Evolutionary conservation across 1,140 invertebrate genomes (phyloP).

Genomic region (Neuroterus valhalla): DNA sequence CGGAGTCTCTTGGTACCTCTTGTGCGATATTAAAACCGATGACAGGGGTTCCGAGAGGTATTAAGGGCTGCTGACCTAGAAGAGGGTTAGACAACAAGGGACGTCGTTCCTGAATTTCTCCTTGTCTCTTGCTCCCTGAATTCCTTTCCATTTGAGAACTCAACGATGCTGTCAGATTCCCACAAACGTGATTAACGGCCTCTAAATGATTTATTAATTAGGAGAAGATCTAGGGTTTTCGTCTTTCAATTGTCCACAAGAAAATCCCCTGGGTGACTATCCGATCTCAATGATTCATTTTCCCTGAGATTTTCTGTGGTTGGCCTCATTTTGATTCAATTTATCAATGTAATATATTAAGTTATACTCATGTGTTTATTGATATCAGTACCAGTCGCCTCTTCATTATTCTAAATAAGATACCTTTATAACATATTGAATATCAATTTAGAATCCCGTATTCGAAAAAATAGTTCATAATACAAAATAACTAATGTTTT

Average conservation of each 20-base stretch:
- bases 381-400: not conserved
- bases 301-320: too few species aligned
- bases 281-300: too few species aligned
- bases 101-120: not conserved
- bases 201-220: slow-evolving; percentile 25
- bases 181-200: slow-evolving; percentile 11
- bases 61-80: slow-evolving; percentile 34
- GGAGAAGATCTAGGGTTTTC: not conserved
- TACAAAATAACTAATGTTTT: too few species aligned
- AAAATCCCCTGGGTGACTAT: too few species aligned
- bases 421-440: too few species aligned
- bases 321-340: too few species aligned
- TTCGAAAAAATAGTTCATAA: too few species aligned
- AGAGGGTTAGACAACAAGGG: slow-evolving; percentile 31
- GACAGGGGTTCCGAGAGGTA: slow-evolving; percentile 26
- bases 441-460: too few species aligned
- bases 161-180: slow-evolving; percentile 24
- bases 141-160: not conserved
- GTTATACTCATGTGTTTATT: not conserved
- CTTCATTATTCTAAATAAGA: too few species aligned
- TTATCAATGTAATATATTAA: not conserved
- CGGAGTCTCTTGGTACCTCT: slow-evolving; percentile 7
- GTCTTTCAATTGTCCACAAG: too few species aligned
- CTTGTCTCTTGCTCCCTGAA: slow-evolving; percentile 26
- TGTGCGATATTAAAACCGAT: slow-evolving; percentile 22